phyloP scores from a whole-genome alignment of 2,888 invertebrate species.

The Mantis religiosa region DNA sequence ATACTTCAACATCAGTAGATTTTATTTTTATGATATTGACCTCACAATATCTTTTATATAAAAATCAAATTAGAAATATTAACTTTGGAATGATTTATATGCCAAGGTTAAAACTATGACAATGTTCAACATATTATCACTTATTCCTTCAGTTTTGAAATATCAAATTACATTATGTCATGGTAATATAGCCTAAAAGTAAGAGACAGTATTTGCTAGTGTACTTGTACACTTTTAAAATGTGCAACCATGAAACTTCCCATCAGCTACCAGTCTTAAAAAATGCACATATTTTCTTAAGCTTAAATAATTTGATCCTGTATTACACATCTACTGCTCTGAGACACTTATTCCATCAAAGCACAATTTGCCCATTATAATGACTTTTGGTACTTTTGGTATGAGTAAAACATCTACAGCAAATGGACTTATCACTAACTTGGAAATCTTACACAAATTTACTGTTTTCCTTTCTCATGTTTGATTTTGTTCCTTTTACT shows the following conservation, averaged over 20 bases:
- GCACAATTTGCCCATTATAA: not conserved
- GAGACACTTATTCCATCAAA: not conserved
- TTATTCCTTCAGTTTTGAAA: not conserved
- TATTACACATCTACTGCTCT: not conserved
- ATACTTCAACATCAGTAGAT: not conserved
- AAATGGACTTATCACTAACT: not conserved
- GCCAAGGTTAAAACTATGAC: not conserved
- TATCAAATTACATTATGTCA: not conserved
- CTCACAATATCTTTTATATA: conserved; percentile 16
- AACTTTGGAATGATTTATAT: conserved; percentile 19
- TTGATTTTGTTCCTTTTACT: not conserved
- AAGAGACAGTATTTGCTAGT: not conserved
- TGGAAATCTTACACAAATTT: not conserved
- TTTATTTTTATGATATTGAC: conserved; percentile 24
- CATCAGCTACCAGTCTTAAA: not conserved
- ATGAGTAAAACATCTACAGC: not conserved
- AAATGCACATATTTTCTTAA: not conserved
- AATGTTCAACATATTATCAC: not conserved
- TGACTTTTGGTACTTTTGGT: not conserved
- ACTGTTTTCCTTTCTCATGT: not conserved
- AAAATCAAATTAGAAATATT: conserved; percentile 15
- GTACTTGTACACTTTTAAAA: not conserved
- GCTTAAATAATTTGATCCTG: not conserved
- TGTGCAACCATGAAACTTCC: not conserved
- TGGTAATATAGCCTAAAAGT: not conserved